These are phyloP conservation scores for Phyllotreta cruciferae DNA, from an alignment of 2,888 invertebrate genomes.

Conservation along the genomic window DNA sequence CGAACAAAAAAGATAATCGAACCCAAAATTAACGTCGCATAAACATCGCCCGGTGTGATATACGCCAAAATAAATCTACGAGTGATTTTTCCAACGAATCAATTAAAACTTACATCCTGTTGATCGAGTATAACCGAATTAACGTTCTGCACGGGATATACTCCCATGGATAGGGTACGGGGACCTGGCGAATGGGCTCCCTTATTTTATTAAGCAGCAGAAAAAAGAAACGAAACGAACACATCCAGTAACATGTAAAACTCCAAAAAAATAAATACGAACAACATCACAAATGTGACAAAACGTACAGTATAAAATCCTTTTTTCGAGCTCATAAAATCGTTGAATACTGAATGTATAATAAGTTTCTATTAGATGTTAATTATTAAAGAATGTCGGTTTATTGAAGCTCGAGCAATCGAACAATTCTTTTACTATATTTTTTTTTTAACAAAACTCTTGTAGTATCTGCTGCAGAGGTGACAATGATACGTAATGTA, in stretches of 20 bases:
- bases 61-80: conserved; percentile 7
- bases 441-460: conserved; percentile 2
- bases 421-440: too few relatives aligned
- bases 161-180: conserved; percentile 88
- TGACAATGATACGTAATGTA: conserved; percentile 39
- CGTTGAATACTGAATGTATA: too few relatives aligned
- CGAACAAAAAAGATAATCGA: too few relatives aligned
- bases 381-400: too few relatives aligned
- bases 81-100: conserved; percentile 2
- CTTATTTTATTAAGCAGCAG: conserved; percentile 67
- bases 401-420: too few relatives aligned
- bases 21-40: too few relatives aligned
- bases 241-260: conserved; percentile 62
- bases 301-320: too few relatives aligned
- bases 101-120: conserved; percentile 81
- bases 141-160: conserved; percentile 88
- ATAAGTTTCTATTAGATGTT: too few relatives aligned
- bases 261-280: too few relatives aligned
- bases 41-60: conserved; percentile 14
- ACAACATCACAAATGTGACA: too few relatives aligned
- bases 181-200: conserved; percentile 93
- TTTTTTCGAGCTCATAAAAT: too few relatives aligned
- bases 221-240: conserved; percentile 59
- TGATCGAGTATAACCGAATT: conserved; percentile 86
- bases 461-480: conserved; percentile 24